phyloP scores from a whole-genome alignment of 2,797 vertebrate species.

The Tympanoctomys barrerae region DNA sequence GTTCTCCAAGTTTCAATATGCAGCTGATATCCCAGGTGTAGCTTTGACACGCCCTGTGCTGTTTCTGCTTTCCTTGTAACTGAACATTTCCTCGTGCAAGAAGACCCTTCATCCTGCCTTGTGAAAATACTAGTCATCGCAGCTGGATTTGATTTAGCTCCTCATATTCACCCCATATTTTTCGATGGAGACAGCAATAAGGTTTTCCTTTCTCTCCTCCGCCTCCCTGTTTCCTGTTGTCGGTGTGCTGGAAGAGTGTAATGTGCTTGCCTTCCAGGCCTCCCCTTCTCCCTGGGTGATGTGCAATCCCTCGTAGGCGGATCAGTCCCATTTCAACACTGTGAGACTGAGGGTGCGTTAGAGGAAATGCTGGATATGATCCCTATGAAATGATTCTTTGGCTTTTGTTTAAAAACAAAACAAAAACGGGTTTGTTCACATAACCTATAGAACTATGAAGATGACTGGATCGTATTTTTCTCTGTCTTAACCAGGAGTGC shows the following conservation, averaged over 20 bases:
- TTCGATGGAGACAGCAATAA: slow-evolving; percentile 96
- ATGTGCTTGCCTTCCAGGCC: slow-evolving; percentile 89
- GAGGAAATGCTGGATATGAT: slow-evolving; percentile 90
- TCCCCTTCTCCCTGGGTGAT: slow-evolving; percentile 93
- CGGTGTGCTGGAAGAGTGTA: slow-evolving; percentile 88
- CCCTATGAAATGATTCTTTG: slow-evolving; percentile 90
- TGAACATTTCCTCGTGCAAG: slow-evolving; percentile 87
- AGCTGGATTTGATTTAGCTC: slow-evolving; percentile 86
- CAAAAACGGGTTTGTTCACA: slow-evolving; percentile 90
- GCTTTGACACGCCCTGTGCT: slow-evolving; percentile 78
- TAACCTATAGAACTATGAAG: slow-evolving; percentile 88
- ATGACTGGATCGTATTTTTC: slow-evolving; percentile 89
- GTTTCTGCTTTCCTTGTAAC: slow-evolving; percentile 82
- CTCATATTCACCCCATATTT: slow-evolving; percentile 87
- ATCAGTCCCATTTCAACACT: slow-evolving; percentile 92
- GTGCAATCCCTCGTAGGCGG: slow-evolving; percentile 95
- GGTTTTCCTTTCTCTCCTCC: slow-evolving; percentile 81
- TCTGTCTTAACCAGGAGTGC: slow-evolving; percentile 91
- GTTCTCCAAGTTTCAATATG: slow-evolving; percentile 99
- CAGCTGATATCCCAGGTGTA: slow-evolving; percentile 99
- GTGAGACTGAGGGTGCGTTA: slow-evolving; percentile 88
- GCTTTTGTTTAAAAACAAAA: slow-evolving; percentile 87
- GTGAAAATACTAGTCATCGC: slow-evolving; percentile 87
- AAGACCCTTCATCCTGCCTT: slow-evolving; percentile 82
- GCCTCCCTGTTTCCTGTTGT: slow-evolving; percentile 37